Evolutionary conservation across 1,140 invertebrate genomes (phyloP), one percentile per base, ranked within the genome.

Genomic region (Drosophila paulistorum): DNA sequence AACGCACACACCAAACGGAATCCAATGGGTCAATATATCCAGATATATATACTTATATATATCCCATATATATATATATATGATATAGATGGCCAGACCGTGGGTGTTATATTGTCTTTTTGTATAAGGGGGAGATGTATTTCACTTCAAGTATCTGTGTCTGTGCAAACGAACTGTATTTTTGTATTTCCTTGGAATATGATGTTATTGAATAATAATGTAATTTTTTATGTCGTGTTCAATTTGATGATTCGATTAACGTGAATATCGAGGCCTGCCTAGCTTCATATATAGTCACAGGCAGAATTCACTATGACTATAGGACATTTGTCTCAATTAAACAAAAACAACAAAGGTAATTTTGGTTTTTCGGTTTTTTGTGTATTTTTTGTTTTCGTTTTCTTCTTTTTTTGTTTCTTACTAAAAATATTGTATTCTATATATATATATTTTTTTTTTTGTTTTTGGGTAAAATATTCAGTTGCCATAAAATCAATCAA

Each of bases 401-500:
- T 13, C 48, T 13, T 17, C 17, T n/a, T n/a, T 79, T 68, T 65
- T 26, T 55, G 48, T 59, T 68, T 73, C 66, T 74, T 79, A 74
- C 76, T 74, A 75, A 86, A 81, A 85, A 78, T 85, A 79, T 77
- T 68, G 61, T 77, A 62, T 77, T 80, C 63, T 84, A 67, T 76
- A 74, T 30, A 30, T 26, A 26, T 26, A 26, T 26, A 26, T 26
- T 4, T 26, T 30, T 7, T 0, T 30, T 30, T 30, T 30, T 30
- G 30, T 84, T 75, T 75, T 54, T 35, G 58, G 55, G 55, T 77
- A 77, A 84, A 84, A 80, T 70, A 80, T 84, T 77, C 65, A 74
- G 79, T 75, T 81, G 74, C 70, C 69, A 89, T 74, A 78, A 81
- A 89, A 81, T 81, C 74, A 89, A 83, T 86, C 51, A 79, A 77